Evolutionary conservation across 2,888 invertebrate genomes (phyloP), one percentile per base, ranked within the genome.

Genomic region (Pristionchus fissidentatus): DNA sequence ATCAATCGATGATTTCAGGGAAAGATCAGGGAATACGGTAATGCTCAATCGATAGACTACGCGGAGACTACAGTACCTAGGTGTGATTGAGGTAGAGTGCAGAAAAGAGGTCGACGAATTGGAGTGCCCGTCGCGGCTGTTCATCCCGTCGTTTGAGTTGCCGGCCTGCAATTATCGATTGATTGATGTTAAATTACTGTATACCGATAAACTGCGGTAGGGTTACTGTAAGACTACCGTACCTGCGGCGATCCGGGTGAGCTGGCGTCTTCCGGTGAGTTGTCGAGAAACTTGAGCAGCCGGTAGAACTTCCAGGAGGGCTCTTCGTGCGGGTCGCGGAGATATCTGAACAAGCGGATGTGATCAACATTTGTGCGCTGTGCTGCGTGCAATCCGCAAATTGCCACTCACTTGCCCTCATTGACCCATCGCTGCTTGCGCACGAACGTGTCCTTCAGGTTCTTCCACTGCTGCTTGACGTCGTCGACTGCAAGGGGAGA

Each of bases 251-350:
- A 79, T 22, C 41, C 79, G 0, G 79, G 79, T 10, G 79, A 79
- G 38, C 38, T 57, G 0, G 57, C 62, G 62, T 81, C 81, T 32
- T 81, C 81, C 0, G 60, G 62, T 8, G 43, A 46, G 3, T 87
- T 87, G 70, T 88, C 88, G 38, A 89, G 73, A 82, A 89, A 89
- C 3, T 86, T 83, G 29, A 89, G 84, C 86, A 85, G 82, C 38
- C 87, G 85, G 46, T 87, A 89, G 85, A 89, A 89, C 83, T 89
- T 89, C 89, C 89, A 89, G 13, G 89, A 87, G 10, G 88, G 88
- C 52, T 88, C 89, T 35, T 89, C 88, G 29, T 83, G 84, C 13
- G 87, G 84, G 55, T 89, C 89, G 46, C 88, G 87, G 2, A 79
- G 52, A 43, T 87, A 87, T 80, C 86, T 86, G 38, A 8, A 32